Evolutionary conservation across 1,140 invertebrate species (phyloP).

Genomic region (Drosophila rhopaloa): DNA sequence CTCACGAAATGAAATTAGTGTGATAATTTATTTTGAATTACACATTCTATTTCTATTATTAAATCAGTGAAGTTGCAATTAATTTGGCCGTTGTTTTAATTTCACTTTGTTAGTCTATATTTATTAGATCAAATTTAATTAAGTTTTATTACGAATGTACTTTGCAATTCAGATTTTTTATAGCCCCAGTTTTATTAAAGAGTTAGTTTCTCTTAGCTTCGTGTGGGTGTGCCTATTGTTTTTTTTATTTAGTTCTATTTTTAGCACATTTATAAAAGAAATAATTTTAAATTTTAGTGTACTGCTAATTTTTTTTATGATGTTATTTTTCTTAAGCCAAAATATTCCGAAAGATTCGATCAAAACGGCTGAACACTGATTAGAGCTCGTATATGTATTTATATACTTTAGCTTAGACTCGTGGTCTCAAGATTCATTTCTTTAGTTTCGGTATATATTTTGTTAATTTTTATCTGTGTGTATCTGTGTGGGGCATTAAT

Average conservation of each 20-base stretch:
- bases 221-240: slow-evolving; percentile 10
- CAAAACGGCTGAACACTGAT: slow-evolving; percentile 23
- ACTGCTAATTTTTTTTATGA: slow-evolving; percentile 59
- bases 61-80: neutral
- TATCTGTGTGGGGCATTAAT: slow-evolving; percentile 14
- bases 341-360: neutral
- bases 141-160: neutral
- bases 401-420: neutral
- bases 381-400: slow-evolving; percentile 25
- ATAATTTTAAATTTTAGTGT: slow-evolving; percentile 26
- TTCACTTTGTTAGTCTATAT: neutral
- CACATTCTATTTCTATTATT: slow-evolving; percentile 11
- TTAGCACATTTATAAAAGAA: slow-evolving; percentile 5
- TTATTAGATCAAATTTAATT: slow-evolving; percentile 18
- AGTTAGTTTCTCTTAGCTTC: neutral
- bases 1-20: slow-evolving; percentile 13
- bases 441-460: neutral
- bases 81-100: neutral
- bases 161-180: slow-evolving; percentile 1
- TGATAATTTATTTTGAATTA: slow-evolving; percentile 19
- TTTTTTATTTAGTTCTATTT: slow-evolving; percentile 21
- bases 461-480: neutral
- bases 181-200: slow-evolving; percentile 3
- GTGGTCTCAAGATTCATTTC: slow-evolving; percentile 28
- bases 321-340: slow-evolving; percentile 17